Evolutionary conservation across 2,888 invertebrate genomes (phyloP).

Genomic region (Zonitis immaculata): DNA sequence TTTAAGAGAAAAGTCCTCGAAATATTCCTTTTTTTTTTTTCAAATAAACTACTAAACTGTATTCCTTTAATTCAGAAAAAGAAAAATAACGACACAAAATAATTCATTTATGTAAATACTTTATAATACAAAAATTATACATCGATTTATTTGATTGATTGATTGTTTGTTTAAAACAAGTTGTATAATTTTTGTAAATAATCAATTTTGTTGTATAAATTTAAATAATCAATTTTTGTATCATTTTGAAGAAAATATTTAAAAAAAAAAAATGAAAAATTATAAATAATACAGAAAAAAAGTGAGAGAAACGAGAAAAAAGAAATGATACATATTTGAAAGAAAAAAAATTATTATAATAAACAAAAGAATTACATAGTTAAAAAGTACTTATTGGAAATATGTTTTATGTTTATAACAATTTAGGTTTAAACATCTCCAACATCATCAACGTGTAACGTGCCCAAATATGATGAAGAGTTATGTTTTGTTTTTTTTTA

Average conservation of each 20-base stretch:
- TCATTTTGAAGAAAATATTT: constrained; percentile 5
- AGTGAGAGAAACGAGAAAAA: constrained; percentile 1
- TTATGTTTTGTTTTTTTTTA: neutral
- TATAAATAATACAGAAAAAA: constrained; percentile 1
- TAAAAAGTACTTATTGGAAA: constrained; percentile 30
- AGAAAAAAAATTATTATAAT: constrained; percentile 3
- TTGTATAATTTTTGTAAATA: constrained; percentile 18
- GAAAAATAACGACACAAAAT: too few relatives aligned
- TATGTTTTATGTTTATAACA: constrained; percentile 37
- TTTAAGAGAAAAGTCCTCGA: constrained; percentile 9
- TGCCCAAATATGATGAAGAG: neutral
- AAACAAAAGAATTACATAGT: constrained; percentile 7
- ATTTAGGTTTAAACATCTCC: constrained; percentile 36
- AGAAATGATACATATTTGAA: constrained; percentile 16
- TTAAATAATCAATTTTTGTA: constrained; percentile 12
- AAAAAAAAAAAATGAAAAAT: constrained; percentile 5
- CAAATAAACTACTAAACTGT: too few relatives aligned
- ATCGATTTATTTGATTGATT: neutral
- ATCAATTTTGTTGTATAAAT: constrained; percentile 3
- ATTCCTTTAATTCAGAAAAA: too few relatives aligned
- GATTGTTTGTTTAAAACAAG: neutral
- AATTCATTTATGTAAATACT: constrained; percentile 3
- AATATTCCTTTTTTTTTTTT: constrained; percentile 4
- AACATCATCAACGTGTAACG: constrained; percentile 20
- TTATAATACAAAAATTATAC: constrained; percentile 21